Base-by-base conservation (phyloP, 2,113 vertebrate genomes). In the Gasterosteus aculeatus region DNA sequence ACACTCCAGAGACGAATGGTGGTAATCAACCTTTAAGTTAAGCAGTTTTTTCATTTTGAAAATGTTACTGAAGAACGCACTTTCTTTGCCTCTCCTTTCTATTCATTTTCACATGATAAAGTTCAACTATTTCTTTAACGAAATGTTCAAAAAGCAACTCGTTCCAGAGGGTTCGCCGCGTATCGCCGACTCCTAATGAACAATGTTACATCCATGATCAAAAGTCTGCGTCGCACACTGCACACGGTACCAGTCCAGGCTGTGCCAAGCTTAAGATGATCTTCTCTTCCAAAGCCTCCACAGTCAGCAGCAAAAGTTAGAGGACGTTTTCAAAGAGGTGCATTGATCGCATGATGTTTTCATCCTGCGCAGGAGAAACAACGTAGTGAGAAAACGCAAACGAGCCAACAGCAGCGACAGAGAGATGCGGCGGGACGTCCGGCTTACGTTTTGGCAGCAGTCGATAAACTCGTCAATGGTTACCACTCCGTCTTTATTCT, bases 381-480 rank as follows among this genome's bases (percentile, higher is more conserved):
- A 59, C 1, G 53, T 3, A 12, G 62, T 67, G 42, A 90, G 53
- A 66, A 60, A 73, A 42, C n/a, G 22, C 2, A 54, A 18, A 33
- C 0, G 47, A 18, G 65, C 42, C 66, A 72, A 15, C 46, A 33
- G 73, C 3, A 19, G 18, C 4, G 18, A 39, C 47, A 60, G 56
- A 29, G 56, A 29, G 56, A 49, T 4, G 70, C 4, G 33, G 58
- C 10, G 1, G 49, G 60, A 39, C 29, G 6, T 75, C 31, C 39
- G 7, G 74, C 97, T 96, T 94, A 99, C 98, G 80, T 98, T 98
- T 95, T 99, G 97, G 94, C 98, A 99, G 81, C 96, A 98, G 92
- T 99, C 98, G 18, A 99, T 98, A 93, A 99, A 99, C 91, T 99
- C 98, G 0, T 99, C 98, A 91, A 99, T 99, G 93, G 98, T 99